Conservation (phyloP, 2,113 vertebrate genomes). For the Proteles cristata region DNA sequence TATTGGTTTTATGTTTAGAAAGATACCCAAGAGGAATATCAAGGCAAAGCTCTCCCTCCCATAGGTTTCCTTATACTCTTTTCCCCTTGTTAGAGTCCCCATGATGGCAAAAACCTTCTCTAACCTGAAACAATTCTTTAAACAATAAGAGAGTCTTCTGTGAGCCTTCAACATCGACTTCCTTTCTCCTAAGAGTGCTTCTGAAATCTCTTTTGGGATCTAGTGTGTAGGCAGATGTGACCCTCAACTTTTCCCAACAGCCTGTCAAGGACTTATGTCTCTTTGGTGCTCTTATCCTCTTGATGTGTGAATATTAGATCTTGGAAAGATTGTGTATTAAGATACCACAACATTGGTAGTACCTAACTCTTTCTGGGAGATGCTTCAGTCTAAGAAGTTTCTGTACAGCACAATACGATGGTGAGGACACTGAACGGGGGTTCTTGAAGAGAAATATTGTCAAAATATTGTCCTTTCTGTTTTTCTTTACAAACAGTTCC, state of each 20-base stretch:
- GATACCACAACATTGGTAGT: neutral
- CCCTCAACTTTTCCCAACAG: neutral
- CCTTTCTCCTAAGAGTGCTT: neutral
- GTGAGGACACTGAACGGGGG: neutral
- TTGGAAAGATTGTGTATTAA: neutral
- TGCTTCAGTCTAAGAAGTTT: neutral
- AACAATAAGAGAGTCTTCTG: neutral
- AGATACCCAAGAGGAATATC: no score
- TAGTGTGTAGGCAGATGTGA: neutral
- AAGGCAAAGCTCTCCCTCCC: neutral
- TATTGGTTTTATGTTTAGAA: neutral
- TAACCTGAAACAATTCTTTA: neutral
- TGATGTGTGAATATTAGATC: neutral
- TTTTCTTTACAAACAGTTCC: neutral
- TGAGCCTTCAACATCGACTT: neutral
- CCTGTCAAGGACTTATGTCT: neutral
- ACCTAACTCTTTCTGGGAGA: neutral
- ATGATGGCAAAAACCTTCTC: neutral
- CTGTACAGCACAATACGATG: neutral
- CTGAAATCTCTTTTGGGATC: neutral
- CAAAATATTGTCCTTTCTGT: rapidly evolving
- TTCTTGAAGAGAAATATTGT: neutral
- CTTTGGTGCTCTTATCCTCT: neutral
- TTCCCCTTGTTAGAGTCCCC: neutral
- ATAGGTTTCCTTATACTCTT: neutral